A percentile compares a stretch with the other conserved stretches of the same genome.
Conservation (phyloP, 2,113 vertebrate species). For the Anguilla japonica region DNA sequence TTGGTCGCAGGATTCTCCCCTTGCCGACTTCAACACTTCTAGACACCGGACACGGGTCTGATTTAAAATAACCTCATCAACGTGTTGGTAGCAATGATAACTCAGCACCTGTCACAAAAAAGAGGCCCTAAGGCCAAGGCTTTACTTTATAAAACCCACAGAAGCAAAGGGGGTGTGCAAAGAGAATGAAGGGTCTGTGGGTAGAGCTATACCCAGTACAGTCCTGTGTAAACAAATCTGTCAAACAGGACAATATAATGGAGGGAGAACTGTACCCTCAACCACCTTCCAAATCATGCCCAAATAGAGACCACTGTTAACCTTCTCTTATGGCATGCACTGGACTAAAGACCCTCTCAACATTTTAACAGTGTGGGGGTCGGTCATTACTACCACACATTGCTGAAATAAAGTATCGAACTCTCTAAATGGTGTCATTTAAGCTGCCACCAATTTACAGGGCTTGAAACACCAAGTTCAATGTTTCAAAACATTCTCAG, state of each 20-base stretch:
- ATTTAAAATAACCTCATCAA: constrained; percentile 83
- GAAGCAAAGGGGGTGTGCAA: constrained; percentile 64
- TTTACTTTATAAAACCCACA: constrained; percentile 85
- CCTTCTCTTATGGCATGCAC: constrained; percentile 67
- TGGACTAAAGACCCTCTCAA: background rate
- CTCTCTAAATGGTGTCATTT: no score
- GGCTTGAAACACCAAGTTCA: no score
- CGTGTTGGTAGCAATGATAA: constrained; percentile 84
- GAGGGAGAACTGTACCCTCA: constrained; percentile 75
- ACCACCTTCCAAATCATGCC: constrained; percentile 93
- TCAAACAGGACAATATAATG: constrained; percentile 80
- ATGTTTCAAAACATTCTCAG: no score
- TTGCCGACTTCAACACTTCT: no score
- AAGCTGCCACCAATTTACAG: no score
- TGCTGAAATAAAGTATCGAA: no score
- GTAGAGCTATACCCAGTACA: constrained; percentile 79
- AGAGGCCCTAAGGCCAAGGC: constrained; percentile 89
- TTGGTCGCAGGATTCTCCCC: constrained; percentile 81
- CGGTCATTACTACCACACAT: no score
- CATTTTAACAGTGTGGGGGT: no score
- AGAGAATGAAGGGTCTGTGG: constrained; percentile 78
- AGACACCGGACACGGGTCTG: no score
- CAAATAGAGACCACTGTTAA: constrained; percentile 91
- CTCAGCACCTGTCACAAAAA: constrained; percentile 77
- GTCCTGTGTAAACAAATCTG: constrained; percentile 78